phyloP scores from a whole-genome alignment of 2,113 vertebrate genomes.

The Pseudorectes ferrugineus region DNA sequence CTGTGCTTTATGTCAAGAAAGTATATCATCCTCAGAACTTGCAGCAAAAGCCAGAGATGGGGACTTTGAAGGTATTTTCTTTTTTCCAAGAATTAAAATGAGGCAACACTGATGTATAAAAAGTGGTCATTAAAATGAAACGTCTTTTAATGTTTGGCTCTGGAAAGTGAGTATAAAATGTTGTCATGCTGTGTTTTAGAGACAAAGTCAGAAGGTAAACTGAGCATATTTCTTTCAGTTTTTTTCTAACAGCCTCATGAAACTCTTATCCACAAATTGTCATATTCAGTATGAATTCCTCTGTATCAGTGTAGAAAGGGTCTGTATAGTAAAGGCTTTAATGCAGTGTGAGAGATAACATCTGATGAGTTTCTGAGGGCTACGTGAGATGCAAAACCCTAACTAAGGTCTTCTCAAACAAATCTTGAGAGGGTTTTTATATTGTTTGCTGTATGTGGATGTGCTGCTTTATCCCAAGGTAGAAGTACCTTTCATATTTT shows the following conservation, averaged over 20 bases:
- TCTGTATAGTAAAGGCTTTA: background rate
- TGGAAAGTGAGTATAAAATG: background rate
- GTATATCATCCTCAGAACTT: conserved; percentile 87
- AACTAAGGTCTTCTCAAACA: background rate
- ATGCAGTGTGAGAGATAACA: background rate
- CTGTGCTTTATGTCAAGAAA: conserved; percentile 94
- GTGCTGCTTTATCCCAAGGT: background rate
- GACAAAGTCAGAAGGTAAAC: background rate
- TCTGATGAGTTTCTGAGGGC: background rate
- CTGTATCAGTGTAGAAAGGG: background rate
- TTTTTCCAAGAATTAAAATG: background rate
- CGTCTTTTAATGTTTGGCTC: background rate
- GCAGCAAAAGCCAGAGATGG: conserved; percentile 90
- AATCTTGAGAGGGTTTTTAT: background rate
- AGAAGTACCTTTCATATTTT: background rate
- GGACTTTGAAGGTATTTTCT: conserved; percentile 87
- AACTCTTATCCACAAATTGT: background rate
- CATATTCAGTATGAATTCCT: background rate
- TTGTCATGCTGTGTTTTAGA: background rate
- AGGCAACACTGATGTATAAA: background rate
- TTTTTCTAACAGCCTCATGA: background rate
- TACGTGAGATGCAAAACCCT: background rate
- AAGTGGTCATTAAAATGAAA: background rate
- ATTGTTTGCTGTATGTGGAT: fast-evolving
- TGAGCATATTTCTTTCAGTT: background rate